Evolutionary conservation across 2,797 vertebrate species (phyloP).

Genomic region (Gymnopithys bicolor): DNA sequence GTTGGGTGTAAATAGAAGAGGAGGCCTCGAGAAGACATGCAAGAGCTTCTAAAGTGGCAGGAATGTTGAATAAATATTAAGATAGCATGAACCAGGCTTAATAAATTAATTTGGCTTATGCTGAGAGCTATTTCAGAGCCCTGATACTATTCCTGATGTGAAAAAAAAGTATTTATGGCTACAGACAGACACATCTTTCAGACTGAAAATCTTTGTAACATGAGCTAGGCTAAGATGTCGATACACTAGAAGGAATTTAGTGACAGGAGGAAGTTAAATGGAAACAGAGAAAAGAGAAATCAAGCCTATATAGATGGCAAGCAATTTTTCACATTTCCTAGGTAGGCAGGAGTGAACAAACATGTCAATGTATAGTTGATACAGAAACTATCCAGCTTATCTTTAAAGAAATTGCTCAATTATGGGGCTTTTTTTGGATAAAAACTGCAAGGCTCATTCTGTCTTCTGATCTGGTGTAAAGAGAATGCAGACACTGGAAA

Average conservation of each 20-base stretch:
- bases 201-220: neutral
- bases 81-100: neutral
- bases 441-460: neutral
- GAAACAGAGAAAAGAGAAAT: neutral
- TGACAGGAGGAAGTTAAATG: neutral
- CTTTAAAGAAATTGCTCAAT: neutral
- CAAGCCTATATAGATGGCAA: neutral
- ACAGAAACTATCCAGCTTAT: neutral
- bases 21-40: neutral
- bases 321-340: neutral
- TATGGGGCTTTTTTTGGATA: neutral
- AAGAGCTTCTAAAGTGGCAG: neutral
- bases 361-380: neutral
- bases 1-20: neutral
- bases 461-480: neutral
- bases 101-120: neutral
- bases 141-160: neutral
- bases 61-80: neutral
- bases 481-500: rapidly evolving
- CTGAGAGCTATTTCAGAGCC: neutral
- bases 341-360: neutral
- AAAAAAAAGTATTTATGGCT: neutral
- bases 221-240: neutral
- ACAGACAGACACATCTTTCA: neutral
- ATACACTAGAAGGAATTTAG: neutral